Evolutionary conservation across 2,113 vertebrate species (phyloP), one percentile per base, ranked within the genome.

Genomic region (Ammodytes dubius): DNA sequence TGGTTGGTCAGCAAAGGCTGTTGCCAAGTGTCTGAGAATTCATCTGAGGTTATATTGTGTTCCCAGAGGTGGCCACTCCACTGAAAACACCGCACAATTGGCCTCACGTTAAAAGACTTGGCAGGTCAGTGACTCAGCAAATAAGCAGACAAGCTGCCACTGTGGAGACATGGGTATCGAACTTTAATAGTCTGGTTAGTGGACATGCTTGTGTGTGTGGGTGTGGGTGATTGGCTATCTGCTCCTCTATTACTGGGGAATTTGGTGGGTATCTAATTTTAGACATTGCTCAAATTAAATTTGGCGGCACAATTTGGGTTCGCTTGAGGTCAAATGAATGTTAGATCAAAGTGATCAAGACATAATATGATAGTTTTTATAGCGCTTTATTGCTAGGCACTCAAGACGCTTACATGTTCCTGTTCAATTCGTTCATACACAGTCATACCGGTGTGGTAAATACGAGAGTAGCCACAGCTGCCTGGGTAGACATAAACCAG

Each of bases 1-100:
- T 8, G 57, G 56, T 60, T 82, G 67, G 87, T 82, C 42, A 65
- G 74, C 6, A 52, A 50, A 73, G 59, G 49, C n/a, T 74, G 77
- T 87, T 78, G 81, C 87, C 64, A 59, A 77, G 61, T 42, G 88
- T 92, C 88, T 90, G 75, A 88, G 84, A 93, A 90, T 87, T 77
- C 72, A 68, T 79, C 60, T 77, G 77, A 39, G 57, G 70, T 84
- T 72, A 78, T 37, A 68, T n/a, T 59, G 61, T 53, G 54, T 61
- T 74, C 49, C n/a, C 54, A 19, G n/a, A 77, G 68, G 70, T 54
- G 78, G n/a, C 59, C 27, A 27, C 66, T 83, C 27, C 47, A 47
- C 54, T 37, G 40, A 61, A 19, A 17, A 79, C 40, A 40, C 45
- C 6, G 6, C 43, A 57, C 27, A 74, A 80, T 4, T 75, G 52